phyloP scores from a whole-genome alignment of 2,888 invertebrate species.

The Plusia festucae region DNA sequence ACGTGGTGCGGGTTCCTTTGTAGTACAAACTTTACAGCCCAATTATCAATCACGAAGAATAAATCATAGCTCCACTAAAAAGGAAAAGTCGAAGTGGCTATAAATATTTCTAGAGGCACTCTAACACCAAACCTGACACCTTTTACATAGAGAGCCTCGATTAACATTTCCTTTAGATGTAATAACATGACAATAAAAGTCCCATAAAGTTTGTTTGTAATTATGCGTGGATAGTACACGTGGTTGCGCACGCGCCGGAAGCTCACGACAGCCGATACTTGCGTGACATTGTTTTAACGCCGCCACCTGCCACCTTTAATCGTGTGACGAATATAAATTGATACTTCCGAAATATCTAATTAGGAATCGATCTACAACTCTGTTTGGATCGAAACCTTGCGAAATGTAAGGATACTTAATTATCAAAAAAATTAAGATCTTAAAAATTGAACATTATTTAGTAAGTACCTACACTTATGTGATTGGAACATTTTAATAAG shows the following conservation, averaged over 20 bases:
- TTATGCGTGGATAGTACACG: constrained; percentile 69
- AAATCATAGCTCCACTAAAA: constrained; percentile 46
- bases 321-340: constrained; percentile 73
- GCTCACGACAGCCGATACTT: constrained; percentile 66
- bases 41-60: constrained; percentile 60
- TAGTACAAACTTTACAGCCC: constrained; percentile 67
- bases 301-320: constrained; percentile 70
- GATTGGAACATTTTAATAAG: constrained; percentile 62
- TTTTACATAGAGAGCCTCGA: constrained; percentile 51
- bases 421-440: no score
- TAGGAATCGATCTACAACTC: constrained; percentile 20
- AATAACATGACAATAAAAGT: constrained; percentile 69
- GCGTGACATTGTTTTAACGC: constrained; percentile 71
- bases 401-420: no score
- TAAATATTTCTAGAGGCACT: constrained; percentile 44
- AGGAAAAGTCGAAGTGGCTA: constrained; percentile 36
- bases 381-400: no score
- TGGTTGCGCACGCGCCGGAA: constrained; percentile 83
- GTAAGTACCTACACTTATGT: constrained; percentile 22
- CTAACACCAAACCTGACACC: constrained; percentile 21
- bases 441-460: background rate
- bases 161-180: constrained; percentile 69
- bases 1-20: constrained; percentile 82
- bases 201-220: constrained; percentile 67
- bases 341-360: constrained; percentile 59